Conservation (phyloP, 2,888 invertebrate species). For the Suillia variegata region DNA sequence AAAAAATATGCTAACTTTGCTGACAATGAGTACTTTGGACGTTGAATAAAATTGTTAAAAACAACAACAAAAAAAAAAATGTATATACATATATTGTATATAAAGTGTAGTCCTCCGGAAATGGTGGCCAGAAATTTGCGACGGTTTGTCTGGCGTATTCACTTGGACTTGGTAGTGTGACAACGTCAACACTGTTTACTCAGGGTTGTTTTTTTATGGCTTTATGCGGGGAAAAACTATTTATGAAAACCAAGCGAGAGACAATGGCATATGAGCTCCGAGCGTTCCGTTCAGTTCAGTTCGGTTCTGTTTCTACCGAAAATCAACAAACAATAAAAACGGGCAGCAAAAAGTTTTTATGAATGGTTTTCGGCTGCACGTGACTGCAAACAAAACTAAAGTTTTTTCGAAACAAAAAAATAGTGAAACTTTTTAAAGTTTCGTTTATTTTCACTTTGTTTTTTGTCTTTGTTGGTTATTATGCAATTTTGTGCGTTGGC, state of each 20-base stretch:
- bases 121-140: conserved; percentile 31
- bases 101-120: conserved; percentile 47
- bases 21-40: conserved; percentile 43
- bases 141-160: conserved; percentile 2
- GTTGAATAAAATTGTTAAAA: not conserved
- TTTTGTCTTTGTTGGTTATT: not conserved
- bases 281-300: too few relatives aligned
- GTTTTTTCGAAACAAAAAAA: conserved; percentile 10
- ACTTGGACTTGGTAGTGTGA: not conserved
- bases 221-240: not conserved
- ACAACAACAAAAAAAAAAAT: conserved; percentile 32
- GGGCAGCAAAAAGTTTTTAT: conserved; percentile 33
- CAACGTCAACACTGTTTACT: not conserved
- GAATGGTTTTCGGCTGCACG: conserved; percentile 35
- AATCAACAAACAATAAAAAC: conserved; percentile 11
- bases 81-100: too few relatives aligned
- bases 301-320: too few relatives aligned
- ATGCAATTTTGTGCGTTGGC: not conserved
- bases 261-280: conserved; percentile 14
- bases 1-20: conserved; percentile 47
- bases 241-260: conserved; percentile 6
- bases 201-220: conserved; percentile 12
- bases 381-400: conserved; percentile 34
- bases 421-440: not conserved
- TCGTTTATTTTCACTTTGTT: not conserved